Evolutionary conservation across 2,797 vertebrate species (phyloP), one percentile per base, ranked within the genome.

Genomic region (Gila robusta): DNA sequence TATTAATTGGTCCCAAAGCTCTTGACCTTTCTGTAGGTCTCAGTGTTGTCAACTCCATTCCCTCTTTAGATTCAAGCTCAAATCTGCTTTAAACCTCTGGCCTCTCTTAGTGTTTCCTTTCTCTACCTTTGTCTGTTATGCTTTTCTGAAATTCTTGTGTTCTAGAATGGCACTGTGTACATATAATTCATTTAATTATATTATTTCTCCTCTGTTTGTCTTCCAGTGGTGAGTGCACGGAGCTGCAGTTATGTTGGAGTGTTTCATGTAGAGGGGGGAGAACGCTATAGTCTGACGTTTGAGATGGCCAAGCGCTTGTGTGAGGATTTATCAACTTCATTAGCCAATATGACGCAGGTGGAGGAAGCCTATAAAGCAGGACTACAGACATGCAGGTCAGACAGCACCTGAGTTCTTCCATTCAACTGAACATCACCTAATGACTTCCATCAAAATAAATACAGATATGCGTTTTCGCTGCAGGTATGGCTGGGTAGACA

Each of bases 301-400:
- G 17, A 86, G 0, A 92, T 93, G 73, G 97, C 97, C 2, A 0
- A 79, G 0, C 79, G 91, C 2, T 89, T 97, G 79, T 99, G 98
- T 90, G n/a, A 88, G 79, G 92, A 94, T 62, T 93, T 97, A 62
- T 90, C 91, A 0, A 93, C 91, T 81, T 93, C 90, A 10, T 88
- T 99, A 88, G 96, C 98, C 86, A 96, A 83, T 71, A 52, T 14
- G 39, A 92, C 93, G 0, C 94, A 98, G 90, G 41, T 98, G 90
- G 0, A 44, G 2, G 14, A 7, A 26, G 97, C 97, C 59, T 92
- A 89, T 32, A 0, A 0, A 0, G 37, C 44, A 0, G 89, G 83
- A 0, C 95, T 98, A 92, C 91, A 99, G 93, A 99, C 96, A 21
- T 99, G 98, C 97, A 98, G 98, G 98, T 99, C 88, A 93, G 91